Percentiles rank a stretch among this genome's conserved stretches.
Conservation (phyloP, 2,797 vertebrate species). For the Paratrypauchen microcephalus region DNA sequence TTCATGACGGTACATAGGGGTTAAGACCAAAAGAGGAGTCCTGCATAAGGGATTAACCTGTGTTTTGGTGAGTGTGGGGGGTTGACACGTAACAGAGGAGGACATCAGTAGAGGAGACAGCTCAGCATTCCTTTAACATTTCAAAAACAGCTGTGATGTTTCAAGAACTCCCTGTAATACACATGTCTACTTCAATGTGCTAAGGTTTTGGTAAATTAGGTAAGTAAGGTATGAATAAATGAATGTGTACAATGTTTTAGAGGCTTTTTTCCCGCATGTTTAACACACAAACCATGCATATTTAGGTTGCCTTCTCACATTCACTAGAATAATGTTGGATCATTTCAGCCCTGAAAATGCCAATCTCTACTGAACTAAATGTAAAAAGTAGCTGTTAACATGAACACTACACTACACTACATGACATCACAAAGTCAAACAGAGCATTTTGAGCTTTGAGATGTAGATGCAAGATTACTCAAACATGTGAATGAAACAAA, state of each 20-base stretch:
- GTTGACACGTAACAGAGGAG: slow-evolving; percentile 52
- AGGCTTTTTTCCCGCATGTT: too few species aligned
- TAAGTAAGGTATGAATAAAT: slow-evolving; percentile 3
- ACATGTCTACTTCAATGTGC: slow-evolving; percentile 21
- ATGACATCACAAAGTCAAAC: too few species aligned
- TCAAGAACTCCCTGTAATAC: slow-evolving; percentile 27
- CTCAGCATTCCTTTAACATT: slow-evolving; percentile 59
- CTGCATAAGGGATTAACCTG: slow-evolving; percentile 41
- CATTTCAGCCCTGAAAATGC: too few species aligned
- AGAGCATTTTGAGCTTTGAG: too few species aligned
- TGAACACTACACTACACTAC: too few species aligned
- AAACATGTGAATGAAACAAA: too few species aligned
- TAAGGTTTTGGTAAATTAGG: slow-evolving; percentile 24
- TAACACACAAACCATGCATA: too few species aligned
- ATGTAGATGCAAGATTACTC: too few species aligned
- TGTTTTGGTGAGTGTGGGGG: slow-evolving; percentile 8
- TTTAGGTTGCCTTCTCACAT: too few species aligned
- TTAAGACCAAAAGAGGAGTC: slow-evolving; percentile 29
- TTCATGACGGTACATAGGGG: slow-evolving; percentile 6
- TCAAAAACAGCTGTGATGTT: slow-evolving; percentile 38
- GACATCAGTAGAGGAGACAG: slow-evolving; percentile 40
- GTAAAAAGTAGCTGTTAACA: too few species aligned
- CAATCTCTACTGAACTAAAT: too few species aligned
- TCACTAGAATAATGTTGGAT: too few species aligned
- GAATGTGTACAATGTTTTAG: background rate